phyloP scores from a whole-genome alignment of 2,888 invertebrate species.

The Lomographa bimaculata region DNA sequence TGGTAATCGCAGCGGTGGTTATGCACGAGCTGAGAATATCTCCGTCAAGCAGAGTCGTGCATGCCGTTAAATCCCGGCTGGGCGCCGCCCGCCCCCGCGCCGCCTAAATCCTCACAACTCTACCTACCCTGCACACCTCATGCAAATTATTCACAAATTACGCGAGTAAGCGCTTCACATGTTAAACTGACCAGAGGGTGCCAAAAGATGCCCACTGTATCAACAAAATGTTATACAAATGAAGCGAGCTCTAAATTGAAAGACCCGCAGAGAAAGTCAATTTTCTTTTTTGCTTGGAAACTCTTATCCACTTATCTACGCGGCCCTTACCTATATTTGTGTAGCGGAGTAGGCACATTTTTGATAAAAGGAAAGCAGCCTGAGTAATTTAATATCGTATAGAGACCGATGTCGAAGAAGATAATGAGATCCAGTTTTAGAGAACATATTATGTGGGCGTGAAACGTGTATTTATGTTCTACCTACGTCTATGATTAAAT shows the following conservation, averaged over 20 bases:
- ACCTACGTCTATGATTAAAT: conserved; percentile 11
- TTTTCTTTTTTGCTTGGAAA: conserved; percentile 30
- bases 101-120: conserved; percentile 36
- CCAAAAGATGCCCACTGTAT: conserved; percentile 35
- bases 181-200: conserved; percentile 56
- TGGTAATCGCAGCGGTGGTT: conserved; percentile 55
- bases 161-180: conserved; percentile 56
- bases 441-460: conserved; percentile 27
- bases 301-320: conserved; percentile 15
- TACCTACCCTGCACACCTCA: conserved; percentile 40
- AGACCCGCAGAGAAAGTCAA: conserved; percentile 25
- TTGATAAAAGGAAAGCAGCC: conserved; percentile 13
- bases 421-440: conserved; percentile 36
- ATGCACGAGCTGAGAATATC: conserved; percentile 56
- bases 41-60: conserved; percentile 44
- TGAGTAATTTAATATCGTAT: conserved; percentile 18
- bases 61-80: conserved; percentile 55
- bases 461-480: conserved; percentile 8
- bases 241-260: conserved; percentile 38
- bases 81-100: conserved; percentile 31
- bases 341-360: conserved; percentile 8
- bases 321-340: conserved; percentile 11
- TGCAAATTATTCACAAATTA: conserved; percentile 71
- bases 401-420: conserved; percentile 16
- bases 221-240: conserved; percentile 46